phyloP scores from a whole-genome alignment of 1,140 invertebrate species.

The Schlechtendalia chinensis region DNA sequence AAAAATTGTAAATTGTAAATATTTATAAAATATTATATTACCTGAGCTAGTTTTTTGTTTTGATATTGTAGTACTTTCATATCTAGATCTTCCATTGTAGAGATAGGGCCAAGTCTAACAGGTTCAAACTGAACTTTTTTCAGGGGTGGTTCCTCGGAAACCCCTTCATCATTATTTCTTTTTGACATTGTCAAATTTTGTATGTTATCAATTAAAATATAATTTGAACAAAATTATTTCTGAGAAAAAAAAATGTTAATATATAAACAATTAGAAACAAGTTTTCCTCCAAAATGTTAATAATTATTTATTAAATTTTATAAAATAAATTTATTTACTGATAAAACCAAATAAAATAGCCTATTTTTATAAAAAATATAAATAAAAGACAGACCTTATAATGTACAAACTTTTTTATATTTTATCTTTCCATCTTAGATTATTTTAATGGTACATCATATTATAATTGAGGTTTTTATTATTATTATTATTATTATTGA shows the following conservation, averaged over 20 bases:
- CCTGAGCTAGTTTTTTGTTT: constrained; percentile 93
- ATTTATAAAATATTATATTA: constrained; percentile 54
- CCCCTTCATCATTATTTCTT: constrained; percentile 39
- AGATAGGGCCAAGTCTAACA: constrained; percentile 86
- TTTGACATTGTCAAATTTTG: constrained; percentile 27
- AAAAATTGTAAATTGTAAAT: constrained; percentile 15
- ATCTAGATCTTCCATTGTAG: constrained; percentile 94
- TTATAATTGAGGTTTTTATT: no score
- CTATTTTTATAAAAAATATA: no score
- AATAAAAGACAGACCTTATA: no score
- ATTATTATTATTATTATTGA: no score
- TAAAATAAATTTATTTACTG: no score
- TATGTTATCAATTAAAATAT: not conserved
- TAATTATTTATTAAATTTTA: no score
- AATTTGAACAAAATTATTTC: not conserved
- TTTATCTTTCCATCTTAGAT: no score
- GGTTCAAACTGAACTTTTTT: constrained; percentile 95
- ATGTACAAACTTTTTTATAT: no score
- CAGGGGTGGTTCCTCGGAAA: constrained; percentile 57
- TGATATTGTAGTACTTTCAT: constrained; percentile 95
- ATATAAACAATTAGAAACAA: no score
- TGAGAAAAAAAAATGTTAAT: not conserved
- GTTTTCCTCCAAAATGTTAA: no score
- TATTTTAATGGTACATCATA: no score
- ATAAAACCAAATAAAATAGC: no score